A percentile compares a stretch with the other conserved stretches of the same genome.
Evolutionary conservation across 2,888 invertebrate species (phyloP).

Genomic region (Timema podura): DNA sequence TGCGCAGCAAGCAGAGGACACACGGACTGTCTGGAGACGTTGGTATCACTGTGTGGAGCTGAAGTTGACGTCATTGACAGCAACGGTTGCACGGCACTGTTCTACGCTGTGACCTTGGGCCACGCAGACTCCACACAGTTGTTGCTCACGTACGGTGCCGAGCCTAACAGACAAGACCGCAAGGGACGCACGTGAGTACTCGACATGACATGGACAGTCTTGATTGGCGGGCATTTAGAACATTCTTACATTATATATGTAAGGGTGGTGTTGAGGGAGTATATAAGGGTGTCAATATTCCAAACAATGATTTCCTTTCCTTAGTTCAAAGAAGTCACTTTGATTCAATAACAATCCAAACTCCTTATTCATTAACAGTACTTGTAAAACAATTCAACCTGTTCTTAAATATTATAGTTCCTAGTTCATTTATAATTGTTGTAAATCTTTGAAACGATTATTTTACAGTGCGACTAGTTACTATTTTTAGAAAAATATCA

Average conservation of each 20-base stretch:
- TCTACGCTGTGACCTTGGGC: constrained; percentile 94
- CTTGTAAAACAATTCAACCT: too few relatives aligned
- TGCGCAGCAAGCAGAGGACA: constrained; percentile 97
- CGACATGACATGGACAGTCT: neutral
- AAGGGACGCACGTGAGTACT: constrained; percentile 72
- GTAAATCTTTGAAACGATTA: too few relatives aligned
- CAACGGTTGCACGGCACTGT: constrained; percentile 93
- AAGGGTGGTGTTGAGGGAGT: too few relatives aligned
- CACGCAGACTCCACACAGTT: constrained; percentile 91
- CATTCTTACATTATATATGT: neutral
- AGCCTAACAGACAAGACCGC: constrained; percentile 88
- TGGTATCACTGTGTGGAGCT: constrained; percentile 83
- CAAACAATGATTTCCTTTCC: too few relatives aligned
- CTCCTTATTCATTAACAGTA: too few relatives aligned
- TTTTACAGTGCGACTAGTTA: too few relatives aligned
- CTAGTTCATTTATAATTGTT: too few relatives aligned
- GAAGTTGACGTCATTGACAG: constrained; percentile 85
- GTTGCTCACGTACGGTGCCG: constrained; percentile 83
- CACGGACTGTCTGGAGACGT: constrained; percentile 82
- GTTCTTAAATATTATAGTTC: too few relatives aligned
- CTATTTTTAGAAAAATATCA: too few relatives aligned
- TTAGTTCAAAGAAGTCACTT: too few relatives aligned
- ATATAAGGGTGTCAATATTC: too few relatives aligned
- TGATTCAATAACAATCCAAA: too few relatives aligned
- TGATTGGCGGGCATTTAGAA: neutral